Base-by-base conservation (phyloP, 2,888 invertebrate species). In the Lathronympha strigana region DNA sequence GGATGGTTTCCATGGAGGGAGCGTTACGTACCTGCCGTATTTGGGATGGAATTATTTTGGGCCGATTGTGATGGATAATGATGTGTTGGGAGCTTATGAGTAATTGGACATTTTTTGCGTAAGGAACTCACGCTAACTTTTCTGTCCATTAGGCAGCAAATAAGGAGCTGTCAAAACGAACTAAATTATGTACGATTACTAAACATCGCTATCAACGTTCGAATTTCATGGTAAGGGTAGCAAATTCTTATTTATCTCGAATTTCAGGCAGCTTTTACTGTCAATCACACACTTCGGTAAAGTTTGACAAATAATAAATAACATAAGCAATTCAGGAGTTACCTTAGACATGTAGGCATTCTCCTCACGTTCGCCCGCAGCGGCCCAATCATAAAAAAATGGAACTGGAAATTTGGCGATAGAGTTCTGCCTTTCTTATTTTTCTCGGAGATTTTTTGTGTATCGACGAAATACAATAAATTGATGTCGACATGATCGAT, bases 361-460 rank as follows among this genome's bases (percentile, higher is more conserved):
- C 54, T 1, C 36, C 47, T 17, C 62, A 54, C 62, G 62, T 62
- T n/a, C 62, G 45, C 62, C 33, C 25, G 19, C 61, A 61, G 19
- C 28, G 54, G 17, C n/a, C 45, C 31, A 57, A 50, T 40, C 50
- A 57, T 58, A 57, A 33, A 50, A 57, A 63, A 63, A 63, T 57
- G 33, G 31, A 33, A 57, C 63, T 43, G 57, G 57, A 43, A 57
- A 58, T 63, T 63, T 19, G 28, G 2, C 21, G 36, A 47, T n/a
- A 33, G 4, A 17, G 25, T 19, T 53, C 45, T 17, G 17, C 17
- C 25, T 11, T 1, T 19, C 8, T 11, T 25, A 8, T 17, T 4
- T 9, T 9, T 21, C 4, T 11, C 4, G 17, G 17, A 13, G 17
- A 43, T 4, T 19, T 17, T 28, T 40, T 43, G 15, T 19, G 19